Evolutionary conservation across 2,797 vertebrate genomes (phyloP).

Genomic region (Gallinago stenura): DNA sequence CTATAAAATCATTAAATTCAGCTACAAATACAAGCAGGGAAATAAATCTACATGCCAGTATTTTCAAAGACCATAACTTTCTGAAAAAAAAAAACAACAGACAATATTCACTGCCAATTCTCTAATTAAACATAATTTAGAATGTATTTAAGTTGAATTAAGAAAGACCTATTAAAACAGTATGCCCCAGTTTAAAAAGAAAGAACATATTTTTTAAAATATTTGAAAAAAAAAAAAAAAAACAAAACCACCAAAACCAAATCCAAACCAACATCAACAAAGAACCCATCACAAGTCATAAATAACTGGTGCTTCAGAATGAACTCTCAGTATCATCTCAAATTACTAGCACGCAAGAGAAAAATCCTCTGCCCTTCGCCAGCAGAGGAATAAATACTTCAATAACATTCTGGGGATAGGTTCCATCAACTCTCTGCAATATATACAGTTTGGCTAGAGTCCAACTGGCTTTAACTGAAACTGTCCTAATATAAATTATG

Average conservation of each 20-base stretch:
- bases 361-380: not conserved
- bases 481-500: not conserved
- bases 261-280: not conserved
- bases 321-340: not conserved
- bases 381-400: not conserved
- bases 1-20: not conserved
- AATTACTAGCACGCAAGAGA: not conserved
- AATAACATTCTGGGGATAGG: not conserved
- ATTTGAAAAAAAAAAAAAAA: not conserved
- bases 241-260: not conserved
- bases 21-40: not conserved
- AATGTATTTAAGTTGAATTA: not conserved
- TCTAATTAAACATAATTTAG: not conserved
- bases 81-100: not conserved
- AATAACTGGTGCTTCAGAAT: not conserved
- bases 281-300: not conserved
- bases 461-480: not conserved
- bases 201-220: not conserved
- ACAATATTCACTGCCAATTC: not conserved
- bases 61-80: not conserved
- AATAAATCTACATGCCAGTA: not conserved
- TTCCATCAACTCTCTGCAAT: not conserved
- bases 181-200: not conserved
- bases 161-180: not conserved
- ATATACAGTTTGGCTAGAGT: not conserved